Evolutionary conservation across 2,888 invertebrate genomes (phyloP).

Genomic region (Tetragnatha montana): DNA sequence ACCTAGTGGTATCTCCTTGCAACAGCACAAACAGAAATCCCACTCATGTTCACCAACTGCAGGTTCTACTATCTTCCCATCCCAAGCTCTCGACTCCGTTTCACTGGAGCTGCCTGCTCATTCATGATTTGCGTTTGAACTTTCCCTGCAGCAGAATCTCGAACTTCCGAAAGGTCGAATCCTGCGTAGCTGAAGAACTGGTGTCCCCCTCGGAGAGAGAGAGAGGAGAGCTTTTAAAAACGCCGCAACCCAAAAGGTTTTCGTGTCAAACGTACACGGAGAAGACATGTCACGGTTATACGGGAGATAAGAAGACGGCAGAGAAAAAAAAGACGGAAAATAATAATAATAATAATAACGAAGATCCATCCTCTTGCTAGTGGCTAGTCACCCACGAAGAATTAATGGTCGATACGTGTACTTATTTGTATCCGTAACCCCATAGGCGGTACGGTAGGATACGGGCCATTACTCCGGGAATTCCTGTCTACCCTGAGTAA

Average conservation of each 20-base stretch:
- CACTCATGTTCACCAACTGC: no score
- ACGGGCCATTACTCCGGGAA: not conserved
- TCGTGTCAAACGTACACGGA: constrained; percentile 62
- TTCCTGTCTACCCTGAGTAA: not conserved
- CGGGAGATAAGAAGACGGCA: constrained; percentile 6
- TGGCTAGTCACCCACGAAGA: constrained; percentile 59
- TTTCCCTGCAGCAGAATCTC: constrained; percentile 42
- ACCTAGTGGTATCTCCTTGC: no score
- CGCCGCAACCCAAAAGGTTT: constrained; percentile 54
- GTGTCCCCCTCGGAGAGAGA: constrained; percentile 37
- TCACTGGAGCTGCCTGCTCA: constrained; percentile 16
- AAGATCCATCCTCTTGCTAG: constrained; percentile 28
- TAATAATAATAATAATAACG: not conserved
- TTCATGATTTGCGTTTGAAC: constrained; percentile 32
- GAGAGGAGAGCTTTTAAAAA: constrained; percentile 26
- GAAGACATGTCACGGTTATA: constrained; percentile 53
- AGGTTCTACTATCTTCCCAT: no score
- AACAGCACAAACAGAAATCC: no score
- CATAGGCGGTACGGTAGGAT: constrained; percentile 39
- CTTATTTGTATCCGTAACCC: constrained; percentile 55
- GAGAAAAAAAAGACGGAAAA: not conserved
- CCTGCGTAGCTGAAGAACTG: constrained; percentile 30
- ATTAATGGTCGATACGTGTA: constrained; percentile 51
- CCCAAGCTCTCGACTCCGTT: not conserved
- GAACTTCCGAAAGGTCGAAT: constrained; percentile 20